Conservation (phyloP, 2,888 invertebrate genomes). For the Campopleginae sp. region DNA sequence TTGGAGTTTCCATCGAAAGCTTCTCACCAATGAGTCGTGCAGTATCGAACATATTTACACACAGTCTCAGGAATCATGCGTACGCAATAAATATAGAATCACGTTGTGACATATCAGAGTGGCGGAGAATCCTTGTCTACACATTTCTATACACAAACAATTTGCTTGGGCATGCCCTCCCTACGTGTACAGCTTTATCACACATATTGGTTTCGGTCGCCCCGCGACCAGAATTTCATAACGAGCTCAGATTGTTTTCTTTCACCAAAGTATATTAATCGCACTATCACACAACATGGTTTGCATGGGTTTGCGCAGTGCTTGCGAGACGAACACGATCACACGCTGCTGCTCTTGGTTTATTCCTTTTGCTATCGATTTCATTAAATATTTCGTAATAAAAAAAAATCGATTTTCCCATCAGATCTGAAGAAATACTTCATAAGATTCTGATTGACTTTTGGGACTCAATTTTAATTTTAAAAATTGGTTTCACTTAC, state of each 20-base stretch:
- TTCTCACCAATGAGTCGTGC: neutral
- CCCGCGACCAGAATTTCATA: conserved; percentile 23
- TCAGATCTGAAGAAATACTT: too few species aligned
- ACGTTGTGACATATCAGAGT: neutral
- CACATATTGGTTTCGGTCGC: conserved; percentile 30
- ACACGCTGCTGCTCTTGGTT: conserved; percentile 1
- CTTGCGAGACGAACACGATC: conserved; percentile 1
- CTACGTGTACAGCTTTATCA: neutral
- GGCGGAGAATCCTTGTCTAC: neutral
- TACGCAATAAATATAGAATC: neutral
- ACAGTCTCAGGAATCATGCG: neutral
- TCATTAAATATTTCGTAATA: neutral
- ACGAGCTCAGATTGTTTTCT: conserved; percentile 14
- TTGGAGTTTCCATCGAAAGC: neutral
- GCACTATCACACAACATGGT: neutral
- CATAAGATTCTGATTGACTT: neutral
- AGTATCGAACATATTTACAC: neutral
- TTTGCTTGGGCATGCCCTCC: neutral
- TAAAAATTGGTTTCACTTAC: neutral
- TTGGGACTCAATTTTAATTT: neutral
- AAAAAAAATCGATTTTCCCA: neutral
- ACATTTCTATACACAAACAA: neutral
- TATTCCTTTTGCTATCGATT: neutral
- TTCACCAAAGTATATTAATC: conserved; percentile 9
- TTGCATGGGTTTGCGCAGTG: neutral